Evolutionary conservation across 2,113 vertebrate species (phyloP), one percentile per base, ranked within the genome.

Genomic region (Bufo bufo): DNA sequence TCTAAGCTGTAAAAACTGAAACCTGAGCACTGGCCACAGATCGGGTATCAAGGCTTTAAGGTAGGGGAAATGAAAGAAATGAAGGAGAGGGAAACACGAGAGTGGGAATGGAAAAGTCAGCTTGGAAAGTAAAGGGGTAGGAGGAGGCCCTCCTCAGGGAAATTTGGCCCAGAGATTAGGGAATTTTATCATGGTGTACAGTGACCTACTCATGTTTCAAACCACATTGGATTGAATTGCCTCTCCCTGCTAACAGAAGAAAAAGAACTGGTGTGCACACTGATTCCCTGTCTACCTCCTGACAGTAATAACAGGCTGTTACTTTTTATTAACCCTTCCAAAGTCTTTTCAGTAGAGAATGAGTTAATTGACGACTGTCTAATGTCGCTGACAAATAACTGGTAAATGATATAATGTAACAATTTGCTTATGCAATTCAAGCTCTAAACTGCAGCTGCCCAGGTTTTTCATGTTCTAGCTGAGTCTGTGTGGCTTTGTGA

Each of bases 1-100:
- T 95, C 97, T 97, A 96, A 98, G 97, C 98, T 99, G 97, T 99
- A 99, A 99, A 99, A 99, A 98, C 96, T 96, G 98, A 96, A 99
- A 99, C 96, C 94, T 89, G 97, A 99, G 97, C 92, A 93, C 94
- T 93, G 94, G 93, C 90, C 89, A 92, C 91, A 93, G 97, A 97
- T 99, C 97, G 91, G 94, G 97, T 99, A 98, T 99, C 98, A 99
- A 97, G 97, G 95, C 97, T 98, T 96, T 96, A 97, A 97, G 96
- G 96, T 96, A 96, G 96, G 96, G 96, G 96, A 97, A 98, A 97
- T 97, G 97, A 99, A 96, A 95, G 95, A 94, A 94, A 95, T 95
- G 94, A 95, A 95, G 94, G 92, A 91, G 90, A 93, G 91, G 91
- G 92, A 93, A 92, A 92, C 93, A 94, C 89, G 93, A 94, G 95